Base-by-base conservation (phyloP, 37 sponge, comb jelly and placozoan species). In the Beroe ovata region DNA sequence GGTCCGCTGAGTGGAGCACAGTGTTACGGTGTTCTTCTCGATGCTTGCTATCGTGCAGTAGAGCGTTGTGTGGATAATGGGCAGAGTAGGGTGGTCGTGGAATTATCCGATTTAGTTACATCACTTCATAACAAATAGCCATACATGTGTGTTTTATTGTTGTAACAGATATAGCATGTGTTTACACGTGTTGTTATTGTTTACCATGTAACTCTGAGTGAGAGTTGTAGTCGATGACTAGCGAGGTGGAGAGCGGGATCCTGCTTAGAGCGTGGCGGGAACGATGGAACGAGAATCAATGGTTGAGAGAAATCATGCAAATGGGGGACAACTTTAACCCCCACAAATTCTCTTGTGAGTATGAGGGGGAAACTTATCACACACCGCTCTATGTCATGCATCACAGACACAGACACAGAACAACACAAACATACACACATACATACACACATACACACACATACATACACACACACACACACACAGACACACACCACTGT, bases 1-100 rank as follows among this genome's bases (percentile, higher is more conserved):
- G 84, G 84, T 11, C 84, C 84, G 47, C 84, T 77, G 22, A 77
- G 84, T 41, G 84, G 84, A 25, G 84, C 84, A 0, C 36, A 77
- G 22, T 77, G 84, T 77, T 77, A 77, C 33, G 84, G 84, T 25
- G 84, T 77, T 38, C 54, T 77, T 42, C 28, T 77, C 22, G 84
- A 77, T 42, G 84, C 84, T 25, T 39, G 54, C 28, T 77, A 77
- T 41, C 39, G 3, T 40, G 84, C 84, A 11, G 33, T 77, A 3
- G 29, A 77, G 84, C 39, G 84, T 42, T 77, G 84, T 19, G 22
- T 77, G 1, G 38, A 41, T 30, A 36, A 20, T 77, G 84, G 84
- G 11, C 26, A 40, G 8, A 77, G 41, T 42, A 19, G 3, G 23
- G 41, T 77, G 1, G 26, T 41, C n/a, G 38, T 77, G 1, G 41